phyloP scores from a whole-genome alignment of 2,113 vertebrate genomes.

The Scomber colias region DNA sequence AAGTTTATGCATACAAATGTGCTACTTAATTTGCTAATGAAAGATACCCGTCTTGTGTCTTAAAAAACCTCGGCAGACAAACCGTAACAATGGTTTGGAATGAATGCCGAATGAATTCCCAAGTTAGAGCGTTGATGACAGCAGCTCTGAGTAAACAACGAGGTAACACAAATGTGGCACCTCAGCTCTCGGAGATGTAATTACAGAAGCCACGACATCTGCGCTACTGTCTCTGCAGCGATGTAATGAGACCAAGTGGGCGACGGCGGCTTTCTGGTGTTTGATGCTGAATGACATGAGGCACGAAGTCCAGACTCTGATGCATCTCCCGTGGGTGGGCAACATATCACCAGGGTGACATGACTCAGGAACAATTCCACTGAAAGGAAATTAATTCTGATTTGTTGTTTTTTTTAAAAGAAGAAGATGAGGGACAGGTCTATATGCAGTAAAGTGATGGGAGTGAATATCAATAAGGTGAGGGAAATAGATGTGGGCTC shows the following conservation, averaged over 20 bases:
- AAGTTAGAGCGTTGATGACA: conserved; percentile 14
- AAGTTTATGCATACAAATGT: conserved; percentile 64
- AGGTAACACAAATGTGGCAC: conserved; percentile 34
- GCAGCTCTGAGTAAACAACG: conserved; percentile 20
- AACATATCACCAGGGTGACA: neutral
- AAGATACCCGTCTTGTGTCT: conserved; percentile 29
- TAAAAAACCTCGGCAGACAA: conserved; percentile 42
- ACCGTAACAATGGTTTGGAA: conserved; percentile 25
- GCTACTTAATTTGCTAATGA: conserved; percentile 68
- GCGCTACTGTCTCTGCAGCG: conserved; percentile 26
- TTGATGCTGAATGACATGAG: conserved; percentile 23
- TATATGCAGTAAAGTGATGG: neutral
- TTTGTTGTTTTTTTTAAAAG: conserved; percentile 2
- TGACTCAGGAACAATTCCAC: conserved; percentile 5
- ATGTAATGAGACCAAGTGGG: conserved; percentile 25
- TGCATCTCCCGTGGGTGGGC: conserved; percentile 4
- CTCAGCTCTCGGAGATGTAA: conserved; percentile 44
- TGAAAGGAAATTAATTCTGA: conserved; percentile 32
- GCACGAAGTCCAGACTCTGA: conserved; percentile 10
- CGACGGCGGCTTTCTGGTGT: neutral
- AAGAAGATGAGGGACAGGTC: neutral
- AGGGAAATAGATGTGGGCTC: neutral
- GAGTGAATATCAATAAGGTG: conserved; percentile 25
- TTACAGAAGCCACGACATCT: conserved; percentile 45
- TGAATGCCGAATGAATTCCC: conserved; percentile 25